These are phyloP conservation scores for Maniola jurtina DNA, from an alignment of 1,140 invertebrate genomes.

Conservation along the genomic window DNA sequence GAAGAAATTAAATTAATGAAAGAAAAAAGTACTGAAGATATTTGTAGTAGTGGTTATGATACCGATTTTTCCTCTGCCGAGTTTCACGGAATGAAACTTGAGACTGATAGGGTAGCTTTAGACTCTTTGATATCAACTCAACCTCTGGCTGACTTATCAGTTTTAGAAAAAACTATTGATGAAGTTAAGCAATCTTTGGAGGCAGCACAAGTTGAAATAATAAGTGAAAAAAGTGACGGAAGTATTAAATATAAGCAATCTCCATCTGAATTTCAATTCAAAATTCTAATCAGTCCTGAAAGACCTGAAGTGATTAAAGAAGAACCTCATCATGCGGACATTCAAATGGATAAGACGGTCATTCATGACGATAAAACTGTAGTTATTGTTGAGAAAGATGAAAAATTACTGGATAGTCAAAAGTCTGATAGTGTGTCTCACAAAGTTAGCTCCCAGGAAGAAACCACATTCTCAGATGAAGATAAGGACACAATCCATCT, in stretches of 20 bases:
- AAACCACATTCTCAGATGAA: conserved; percentile 64
- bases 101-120: conserved; percentile 71
- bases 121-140: conserved; percentile 69
- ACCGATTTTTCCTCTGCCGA: conserved; percentile 84
- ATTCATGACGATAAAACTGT: conserved; percentile 55
- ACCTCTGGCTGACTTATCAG: conserved; percentile 75
- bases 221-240: conserved; percentile 81
- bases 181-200: conserved; percentile 85
- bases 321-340: conserved; percentile 62
- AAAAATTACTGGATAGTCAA: conserved; percentile 57
- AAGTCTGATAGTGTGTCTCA: conserved; percentile 61
- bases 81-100: conserved; percentile 79
- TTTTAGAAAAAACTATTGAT: conserved; percentile 82
- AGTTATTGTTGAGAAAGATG: conserved; percentile 40
- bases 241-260: conserved; percentile 82
- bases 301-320: conserved; percentile 75
- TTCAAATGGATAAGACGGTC: not conserved
- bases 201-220: conserved; percentile 82
- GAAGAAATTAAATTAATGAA: conserved; percentile 73
- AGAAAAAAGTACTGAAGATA: conserved; percentile 79
- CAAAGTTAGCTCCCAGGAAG: conserved; percentile 69
- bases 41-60: conserved; percentile 82
- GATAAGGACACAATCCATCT: conserved; percentile 70
- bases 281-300: conserved; percentile 75
- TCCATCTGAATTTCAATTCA: conserved; percentile 86